Evolutionary conservation across 2,113 vertebrate species (phyloP), one percentile per base, ranked within the genome.

Genomic region (Nipponia nippon): DNA sequence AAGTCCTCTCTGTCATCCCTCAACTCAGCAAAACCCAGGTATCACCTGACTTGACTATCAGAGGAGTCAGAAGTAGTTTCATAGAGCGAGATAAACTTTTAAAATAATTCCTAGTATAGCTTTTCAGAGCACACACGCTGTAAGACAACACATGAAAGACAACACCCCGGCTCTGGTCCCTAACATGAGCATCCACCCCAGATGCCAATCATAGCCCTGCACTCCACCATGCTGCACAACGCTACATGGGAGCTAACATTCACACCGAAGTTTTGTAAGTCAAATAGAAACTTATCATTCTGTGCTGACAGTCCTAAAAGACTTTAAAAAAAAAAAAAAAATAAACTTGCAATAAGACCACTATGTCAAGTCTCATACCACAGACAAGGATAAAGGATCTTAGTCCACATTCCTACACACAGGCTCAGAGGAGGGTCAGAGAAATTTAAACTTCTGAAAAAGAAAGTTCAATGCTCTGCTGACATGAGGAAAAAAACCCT

Each of bases 191-290:
- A 14, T 55, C 59, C 50, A 7, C 56, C 70, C 34, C 66, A 1
- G 66, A 4, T 44, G 82, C 52, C 88, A 62, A 40, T 84, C 73
- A 44, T 61, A 90, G 82, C 80, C 50, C 86, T 14, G 73, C n/a
- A 13, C 62, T 59, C 56, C 38, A 47, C 46, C 63, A 47, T 12
- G 66, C 78, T 3, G 7, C 56, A 34, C 40, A n/a, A 3, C 4
- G 1, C 38, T 11, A 4, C 12, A 1, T 3, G 2, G 2, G 13
- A 66, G 36, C 8, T 5, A 40, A 23, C 47, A 29, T 14, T 66
- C 70, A 1, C 46, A 2, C 17, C 0, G 27, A 58, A 40, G 62
- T 42, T 65, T 6, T 14, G 58, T 25, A 77, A 77, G 27, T 34
- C 63, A 42, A 52, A 66, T 0, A 46, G 27, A 66, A 89, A 75